Conservation (phyloP, 2,888 invertebrate species). For the Napeogenes sylphis region DNA sequence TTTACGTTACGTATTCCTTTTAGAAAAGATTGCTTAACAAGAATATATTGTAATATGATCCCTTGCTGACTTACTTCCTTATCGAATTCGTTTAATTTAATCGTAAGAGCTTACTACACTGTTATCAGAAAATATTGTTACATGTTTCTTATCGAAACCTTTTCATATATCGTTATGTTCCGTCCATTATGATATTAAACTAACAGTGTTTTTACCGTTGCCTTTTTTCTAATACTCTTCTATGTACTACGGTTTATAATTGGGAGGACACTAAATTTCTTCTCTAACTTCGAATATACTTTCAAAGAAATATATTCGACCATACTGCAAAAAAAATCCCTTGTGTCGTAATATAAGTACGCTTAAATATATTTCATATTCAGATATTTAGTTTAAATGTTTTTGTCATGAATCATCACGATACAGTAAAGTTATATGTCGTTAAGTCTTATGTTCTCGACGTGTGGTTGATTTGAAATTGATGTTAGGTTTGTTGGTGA, state of each 20-base stretch:
- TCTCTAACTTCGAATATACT: no score
- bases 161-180: not conserved
- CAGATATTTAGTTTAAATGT: no score
- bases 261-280: no score
- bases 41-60: no score
- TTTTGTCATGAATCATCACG: no score
- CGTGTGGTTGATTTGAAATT: constrained; percentile 3
- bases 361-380: no score
- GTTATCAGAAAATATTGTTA: constrained; percentile 6
- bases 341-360: no score
- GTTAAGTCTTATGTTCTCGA: not conserved
- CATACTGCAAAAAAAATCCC: no score
- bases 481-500: not conserved
- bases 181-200: constrained; percentile 1
- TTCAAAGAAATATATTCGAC: no score
- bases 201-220: not conserved
- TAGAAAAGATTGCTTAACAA: no score
- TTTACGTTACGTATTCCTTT: no score
- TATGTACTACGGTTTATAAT: not conserved
- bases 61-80: no score
- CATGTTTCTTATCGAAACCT: not conserved
- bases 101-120: not conserved
- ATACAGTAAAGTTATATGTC: not conserved
- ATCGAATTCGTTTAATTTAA: not conserved
- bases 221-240: not conserved